Base-by-base conservation (phyloP, 2,113 vertebrate species). In the Sardina pilchardus region DNA sequence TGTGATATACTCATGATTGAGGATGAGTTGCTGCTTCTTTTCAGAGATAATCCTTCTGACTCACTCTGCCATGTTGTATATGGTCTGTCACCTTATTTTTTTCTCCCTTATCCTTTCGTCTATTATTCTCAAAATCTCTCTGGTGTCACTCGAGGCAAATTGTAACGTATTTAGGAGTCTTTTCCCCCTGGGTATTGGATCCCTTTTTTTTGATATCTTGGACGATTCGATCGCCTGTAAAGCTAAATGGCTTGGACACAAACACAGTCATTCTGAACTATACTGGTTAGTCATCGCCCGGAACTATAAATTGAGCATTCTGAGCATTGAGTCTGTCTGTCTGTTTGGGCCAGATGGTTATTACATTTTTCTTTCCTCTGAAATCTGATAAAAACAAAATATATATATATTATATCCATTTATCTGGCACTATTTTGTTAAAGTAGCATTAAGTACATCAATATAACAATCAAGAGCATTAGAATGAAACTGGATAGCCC, bases 1-100 rank as follows among this genome's bases (percentile, higher is more conserved):
- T 78, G 71, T 78, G 71, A 36, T 78, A 78, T 39, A 78, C 71
- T n/a, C n/a, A n/a, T n/a, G n/a, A n/a, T 78, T 36, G 26, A 78
- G 16, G 30, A 30, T 0, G 12, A 78, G 30, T 17, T 34, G 67
- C 26, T 78, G 3, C 39, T 78, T 78, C 14, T 75, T 78, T 78
- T 4, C 71, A 78, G 30, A 78, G 30, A 36, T 78, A 14, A 14
- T 71, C 8, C 12, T 78, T 78, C 30, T 12, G 71, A 0, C 14
- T 34, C 14, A 34, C 14, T 78, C 5, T 78, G 30, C 19, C 53
- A 59, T 21, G 21, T 59, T 59, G 53, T 7, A 59, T 59, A 24
- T 59, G 19, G 10, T 78, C 30, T 78, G 3, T 78, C 34, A 17
- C 16, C 30, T 16, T 34, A 2, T 71, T 16, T 19, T 16, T 19